A percentile compares a stretch with the other conserved stretches of the same genome.
These are phyloP conservation scores for Hipparchia sbordonii DNA, from an alignment of 2,888 invertebrate genomes.

Conservation along the genomic window DNA sequence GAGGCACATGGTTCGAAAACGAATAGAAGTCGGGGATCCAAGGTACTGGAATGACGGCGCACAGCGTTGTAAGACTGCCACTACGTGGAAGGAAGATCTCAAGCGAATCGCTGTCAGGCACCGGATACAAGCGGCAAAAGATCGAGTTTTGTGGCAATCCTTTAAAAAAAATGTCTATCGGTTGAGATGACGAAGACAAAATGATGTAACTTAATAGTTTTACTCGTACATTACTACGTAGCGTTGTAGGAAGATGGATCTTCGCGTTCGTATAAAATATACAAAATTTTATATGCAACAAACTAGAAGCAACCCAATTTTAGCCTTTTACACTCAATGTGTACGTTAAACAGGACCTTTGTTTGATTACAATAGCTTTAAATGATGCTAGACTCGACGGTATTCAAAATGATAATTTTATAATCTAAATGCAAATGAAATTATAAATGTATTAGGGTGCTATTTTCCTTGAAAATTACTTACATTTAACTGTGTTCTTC, in stretches of 20 bases:
- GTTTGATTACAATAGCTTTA: slow-evolving; percentile 36
- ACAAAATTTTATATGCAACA: not conserved
- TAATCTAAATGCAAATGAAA: slow-evolving; percentile 47
- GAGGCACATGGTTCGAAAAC: too few species aligned
- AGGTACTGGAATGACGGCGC: too few species aligned
- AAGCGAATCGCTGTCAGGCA: too few species aligned
- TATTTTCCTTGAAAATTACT: slow-evolving; percentile 18
- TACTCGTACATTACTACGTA: too few species aligned
- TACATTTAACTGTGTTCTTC: slow-evolving; percentile 1
- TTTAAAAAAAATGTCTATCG: too few species aligned
- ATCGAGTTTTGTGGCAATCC: too few species aligned
- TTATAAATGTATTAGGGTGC: slow-evolving; percentile 38
- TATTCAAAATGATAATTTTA: slow-evolving; percentile 46
- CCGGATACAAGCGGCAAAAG: too few species aligned
- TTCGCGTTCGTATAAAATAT: not conserved
- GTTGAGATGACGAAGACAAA: too few species aligned
- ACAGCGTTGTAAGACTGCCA: too few species aligned
- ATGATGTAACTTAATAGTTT: too few species aligned
- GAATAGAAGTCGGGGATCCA: too few species aligned
- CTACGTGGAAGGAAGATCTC: too few species aligned
- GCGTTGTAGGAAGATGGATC: not conserved
- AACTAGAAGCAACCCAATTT: slow-evolving; percentile 7
- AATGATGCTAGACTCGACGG: slow-evolving; percentile 40
- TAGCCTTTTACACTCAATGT: slow-evolving; percentile 23
- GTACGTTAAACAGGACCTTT: slow-evolving; percentile 34